Evolutionary conservation across 2,888 invertebrate genomes (phyloP).

Genomic region (Pristionchus mayeri): DNA sequence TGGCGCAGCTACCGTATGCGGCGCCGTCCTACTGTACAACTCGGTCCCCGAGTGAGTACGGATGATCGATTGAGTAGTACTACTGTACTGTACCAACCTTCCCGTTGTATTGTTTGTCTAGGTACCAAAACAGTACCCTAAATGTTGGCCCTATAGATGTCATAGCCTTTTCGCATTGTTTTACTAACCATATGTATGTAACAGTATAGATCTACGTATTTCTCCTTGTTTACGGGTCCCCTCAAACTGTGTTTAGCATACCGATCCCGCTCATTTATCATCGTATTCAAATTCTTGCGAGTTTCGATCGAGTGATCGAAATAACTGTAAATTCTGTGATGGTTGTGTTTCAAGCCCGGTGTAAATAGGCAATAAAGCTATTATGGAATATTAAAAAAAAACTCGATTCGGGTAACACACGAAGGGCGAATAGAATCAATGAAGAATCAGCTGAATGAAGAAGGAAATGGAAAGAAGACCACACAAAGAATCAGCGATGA

Average conservation of each 20-base stretch:
- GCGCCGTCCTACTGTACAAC: slow-evolving; percentile 76
- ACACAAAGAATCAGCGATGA: slow-evolving; percentile 11
- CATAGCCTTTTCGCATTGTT: not conserved
- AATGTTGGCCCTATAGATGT: not conserved
- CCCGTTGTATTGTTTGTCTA: not conserved
- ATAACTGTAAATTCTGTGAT: slow-evolving; percentile 26
- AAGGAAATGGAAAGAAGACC: not conserved
- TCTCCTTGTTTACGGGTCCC: not conserved
- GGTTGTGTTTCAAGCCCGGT: slow-evolving; percentile 44
- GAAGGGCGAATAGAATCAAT: too few species aligned
- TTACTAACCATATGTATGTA: slow-evolving; percentile 28
- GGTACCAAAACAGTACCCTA: slow-evolving; percentile 33
- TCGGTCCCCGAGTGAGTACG: slow-evolving; percentile 68
- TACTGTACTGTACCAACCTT: not conserved
- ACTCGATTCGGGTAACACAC: too few species aligned
- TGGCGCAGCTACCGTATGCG: slow-evolving; percentile 73
- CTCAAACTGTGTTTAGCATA: slow-evolving; percentile 15
- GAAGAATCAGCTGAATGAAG: too few species aligned
- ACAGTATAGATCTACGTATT: not conserved
- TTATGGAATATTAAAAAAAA: not conserved
- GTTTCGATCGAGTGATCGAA: slow-evolving; percentile 33
- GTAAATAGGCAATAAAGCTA: slow-evolving; percentile 27
- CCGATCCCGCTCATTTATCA: slow-evolving; percentile 32
- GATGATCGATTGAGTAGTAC: not conserved
- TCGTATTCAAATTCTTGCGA: slow-evolving; percentile 32